Base-by-base conservation (phyloP, 2,888 invertebrate species). In the Orchesella flavescens region DNA sequence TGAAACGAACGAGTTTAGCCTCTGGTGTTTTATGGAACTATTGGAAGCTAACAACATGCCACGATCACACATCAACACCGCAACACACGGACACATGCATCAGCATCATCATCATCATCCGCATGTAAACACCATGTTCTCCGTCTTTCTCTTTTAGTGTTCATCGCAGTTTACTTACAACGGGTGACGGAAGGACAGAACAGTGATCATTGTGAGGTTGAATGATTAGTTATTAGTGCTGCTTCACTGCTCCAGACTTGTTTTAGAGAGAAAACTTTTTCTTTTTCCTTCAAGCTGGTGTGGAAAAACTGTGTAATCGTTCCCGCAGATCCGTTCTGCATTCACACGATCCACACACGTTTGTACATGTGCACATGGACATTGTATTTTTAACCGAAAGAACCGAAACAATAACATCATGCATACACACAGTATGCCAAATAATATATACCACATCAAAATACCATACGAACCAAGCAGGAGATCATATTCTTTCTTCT, bases 171-270 rank as follows among this genome's bases (percentile, higher is more conserved):
- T 66, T 66, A 57, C 21, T 63, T 76, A 55, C 34, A n/a, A 65
- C 65, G 55, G 75, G 46, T 55, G 66, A 65, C 65, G 55, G 75
- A 57, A 66, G 66, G 66, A 21, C 57, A 19, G 34, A 63, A 57
- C 57, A 76, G 75, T 53, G 34, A 63, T 43, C 57, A 76, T 65
- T 53, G 74, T 76, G 75, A 76, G 55, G 49, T 66, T 17, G 19
- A 66, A 76, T 76, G 75, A 66, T 53, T 63, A 76, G 75, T 76
- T 65, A 63, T 66, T 55, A 66, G 66, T 66, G 43, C 12, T 66
- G 55, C 75, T 66, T 66, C 46, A 49, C 66, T 53, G 43, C 55
- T 43, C 21, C 65, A 43, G 49, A n/a, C 17, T 74, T 66, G 66
- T 59, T 34, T 65, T 63, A 9, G 15, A 63, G 65, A 34, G 44